A percentile compares a stretch with the other conserved stretches of the same genome.
Evolutionary conservation across 2,888 invertebrate species (phyloP).

Genomic region (Campoletis raptor): DNA sequence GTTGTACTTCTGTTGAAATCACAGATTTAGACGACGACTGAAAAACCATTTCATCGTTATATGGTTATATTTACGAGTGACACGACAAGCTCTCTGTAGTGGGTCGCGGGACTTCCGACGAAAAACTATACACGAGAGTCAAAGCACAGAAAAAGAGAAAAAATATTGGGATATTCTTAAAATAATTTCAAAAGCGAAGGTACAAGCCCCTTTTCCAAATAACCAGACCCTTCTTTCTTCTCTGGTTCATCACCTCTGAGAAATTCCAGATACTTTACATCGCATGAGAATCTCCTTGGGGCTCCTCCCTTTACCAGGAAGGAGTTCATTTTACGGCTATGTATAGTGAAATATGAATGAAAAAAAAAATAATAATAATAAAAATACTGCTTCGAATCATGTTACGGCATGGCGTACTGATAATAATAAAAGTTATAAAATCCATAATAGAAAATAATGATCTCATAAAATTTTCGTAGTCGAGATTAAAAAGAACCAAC

Average conservation of each 20-base stretch:
- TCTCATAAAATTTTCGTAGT: constrained; percentile 10
- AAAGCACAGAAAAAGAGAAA: constrained; percentile 24
- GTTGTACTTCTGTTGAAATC: constrained; percentile 31
- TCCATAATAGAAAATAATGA: constrained; percentile 18
- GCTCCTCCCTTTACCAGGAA: constrained; percentile 45
- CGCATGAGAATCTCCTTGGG: constrained; percentile 35
- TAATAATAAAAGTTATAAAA: constrained; percentile 49
- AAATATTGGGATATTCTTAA: constrained; percentile 63
- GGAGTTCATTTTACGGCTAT: constrained; percentile 67
- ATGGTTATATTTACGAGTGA: constrained; percentile 13
- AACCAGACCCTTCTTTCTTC: constrained; percentile 33
- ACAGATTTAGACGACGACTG: constrained; percentile 38
- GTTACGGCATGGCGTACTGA: neutral
- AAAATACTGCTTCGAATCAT: constrained; percentile 20
- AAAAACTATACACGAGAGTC: constrained; percentile 24
- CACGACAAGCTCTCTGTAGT: constrained; percentile 42
- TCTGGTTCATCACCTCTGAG: constrained; percentile 41
- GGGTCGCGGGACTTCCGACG: constrained; percentile 62
- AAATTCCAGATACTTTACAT: constrained; percentile 58
- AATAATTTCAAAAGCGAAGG: constrained; percentile 73
- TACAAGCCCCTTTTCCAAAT: constrained; percentile 45
- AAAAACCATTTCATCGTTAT: constrained; percentile 36
- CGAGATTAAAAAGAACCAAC: neutral
- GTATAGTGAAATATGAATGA: constrained; percentile 14
- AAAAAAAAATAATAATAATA: constrained; percentile 3